These are phyloP conservation scores for Ceyx melanurus DNA, from an alignment of 2,113 vertebrate genomes.

Conservation along the genomic window DNA sequence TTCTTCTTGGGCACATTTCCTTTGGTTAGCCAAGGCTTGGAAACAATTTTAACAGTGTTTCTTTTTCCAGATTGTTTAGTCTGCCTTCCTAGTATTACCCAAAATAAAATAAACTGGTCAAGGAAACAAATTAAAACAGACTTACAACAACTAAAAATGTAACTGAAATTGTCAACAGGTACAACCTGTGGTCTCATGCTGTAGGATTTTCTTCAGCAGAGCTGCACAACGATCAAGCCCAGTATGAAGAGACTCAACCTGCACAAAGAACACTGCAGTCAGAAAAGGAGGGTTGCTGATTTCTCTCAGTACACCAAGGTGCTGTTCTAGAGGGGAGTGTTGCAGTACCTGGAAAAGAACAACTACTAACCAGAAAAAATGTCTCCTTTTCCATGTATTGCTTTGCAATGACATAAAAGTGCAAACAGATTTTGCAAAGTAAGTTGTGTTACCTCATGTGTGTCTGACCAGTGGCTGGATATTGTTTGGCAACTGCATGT, in stretches of 20 bases:
- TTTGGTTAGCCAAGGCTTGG: conserved; percentile 62
- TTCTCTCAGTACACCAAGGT: background rate
- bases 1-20: conserved; percentile 71
- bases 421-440: background rate
- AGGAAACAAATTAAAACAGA: background rate
- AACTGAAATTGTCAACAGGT: background rate
- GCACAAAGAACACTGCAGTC: conserved; percentile 30
- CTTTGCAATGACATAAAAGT: background rate
- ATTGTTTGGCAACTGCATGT: background rate
- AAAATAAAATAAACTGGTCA: conserved; percentile 20
- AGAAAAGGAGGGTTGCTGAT: background rate
- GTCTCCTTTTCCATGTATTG: background rate
- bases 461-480: background rate
- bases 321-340: background rate
- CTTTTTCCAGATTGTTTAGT: conserved; percentile 44
- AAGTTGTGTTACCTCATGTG: background rate
- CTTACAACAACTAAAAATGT: background rate
- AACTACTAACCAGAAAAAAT: background rate
- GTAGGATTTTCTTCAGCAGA: conserved; percentile 83
- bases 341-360: background rate
- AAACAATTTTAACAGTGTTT: conserved; percentile 39
- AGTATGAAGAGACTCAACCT: conserved; percentile 78
- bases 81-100: conserved; percentile 62
- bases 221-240: conserved; percentile 88
- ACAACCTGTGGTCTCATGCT: conserved; percentile 80